Base-by-base conservation (phyloP, 1,140 invertebrate genomes). In the Neodiprion fabricii region DNA sequence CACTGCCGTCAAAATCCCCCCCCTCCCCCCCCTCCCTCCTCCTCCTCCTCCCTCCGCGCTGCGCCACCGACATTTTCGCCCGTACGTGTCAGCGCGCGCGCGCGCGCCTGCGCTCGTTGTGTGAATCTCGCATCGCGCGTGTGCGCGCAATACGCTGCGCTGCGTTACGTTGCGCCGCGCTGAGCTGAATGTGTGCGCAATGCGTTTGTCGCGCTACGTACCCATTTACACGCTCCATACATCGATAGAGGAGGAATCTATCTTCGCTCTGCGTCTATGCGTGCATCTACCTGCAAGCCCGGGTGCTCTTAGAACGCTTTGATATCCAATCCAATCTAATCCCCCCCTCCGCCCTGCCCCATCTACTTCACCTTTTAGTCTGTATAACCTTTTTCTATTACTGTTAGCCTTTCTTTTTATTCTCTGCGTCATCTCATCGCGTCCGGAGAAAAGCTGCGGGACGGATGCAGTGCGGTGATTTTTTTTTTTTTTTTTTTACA, bases 11-110 rank as follows among this genome's bases (percentile, higher is more conserved):
- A 40, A 40, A 40, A 40, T 40, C 28, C 28, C 28, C 28, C 28
- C 5, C 28, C 28, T n/a, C 28, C 28, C 28, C 5, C 28, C 28
- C 28, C 28, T 1, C 5, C 28, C 28, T 5, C 28, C 28, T 40
- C 28, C 5, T 40, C 28, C 28, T 21, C 17, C 0, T 21, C 17
- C 0, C 17, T 0, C 17, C 17, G 17, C 17, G 17, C 28, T 40
- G 28, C 17, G 28, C 28, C 28, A 0, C 28, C 28, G 28, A 61
- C 11, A 61, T 61, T 40, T 61, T 61, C 53, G 53, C 48, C 70
- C 11, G 65, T n/a, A 40, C 40, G 11, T 49, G 65, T 11, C 73
- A 40, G 12, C 17, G 74, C 72, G 71, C 67, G 72, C 67, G 72
- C 50, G 28, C 67, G 12, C 48, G 70, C 70, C 23, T 47, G 48